A percentile compares a stretch with the other conserved stretches of the same genome.
Evolutionary conservation across 2,113 vertebrate species (phyloP).

Genomic region (Xyrauchen texanus): DNA sequence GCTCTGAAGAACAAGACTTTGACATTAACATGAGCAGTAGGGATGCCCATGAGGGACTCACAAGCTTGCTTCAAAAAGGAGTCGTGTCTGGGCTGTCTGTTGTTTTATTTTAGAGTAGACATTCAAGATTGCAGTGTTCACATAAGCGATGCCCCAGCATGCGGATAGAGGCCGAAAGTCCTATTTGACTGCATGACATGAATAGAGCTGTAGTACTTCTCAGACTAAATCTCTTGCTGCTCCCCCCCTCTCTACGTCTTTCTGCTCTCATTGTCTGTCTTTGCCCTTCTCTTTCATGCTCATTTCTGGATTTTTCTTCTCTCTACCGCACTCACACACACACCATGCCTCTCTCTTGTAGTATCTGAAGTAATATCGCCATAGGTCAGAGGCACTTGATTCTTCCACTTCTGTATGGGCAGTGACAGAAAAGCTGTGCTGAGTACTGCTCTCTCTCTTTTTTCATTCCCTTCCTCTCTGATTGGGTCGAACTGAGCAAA

Average conservation of each 20-base stretch:
- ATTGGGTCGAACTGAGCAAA: conserved; percentile 64
- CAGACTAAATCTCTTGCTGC: conserved; percentile 50
- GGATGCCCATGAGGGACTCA: conserved; percentile 38
- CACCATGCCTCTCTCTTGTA: conserved; percentile 25
- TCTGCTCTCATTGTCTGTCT: conserved; percentile 47
- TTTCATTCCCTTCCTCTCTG: background rate
- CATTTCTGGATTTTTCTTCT: conserved; percentile 4
- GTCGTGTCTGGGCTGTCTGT: background rate
- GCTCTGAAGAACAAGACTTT: conserved; percentile 67
- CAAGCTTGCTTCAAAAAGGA: conserved; percentile 44
- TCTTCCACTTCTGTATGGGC: conserved; percentile 34
- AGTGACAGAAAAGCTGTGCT: conserved; percentile 28
- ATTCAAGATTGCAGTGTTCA: conserved; percentile 40
- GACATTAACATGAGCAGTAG: conserved; percentile 68
- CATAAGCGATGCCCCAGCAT: conserved; percentile 46
- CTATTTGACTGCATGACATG: conserved; percentile 48
- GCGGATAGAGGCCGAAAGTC: conserved; percentile 47
- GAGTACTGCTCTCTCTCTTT: background rate
- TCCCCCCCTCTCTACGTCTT: conserved; percentile 33
- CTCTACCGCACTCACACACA: conserved; percentile 6
- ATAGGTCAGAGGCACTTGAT: conserved; percentile 50
- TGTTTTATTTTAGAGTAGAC: conserved; percentile 8
- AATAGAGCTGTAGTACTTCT: conserved; percentile 54
- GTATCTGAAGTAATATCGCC: conserved; percentile 44
- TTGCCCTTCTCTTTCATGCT: conserved; percentile 36